Conservation (phyloP, 2,797 vertebrate species). For the Sparus aurata region DNA sequence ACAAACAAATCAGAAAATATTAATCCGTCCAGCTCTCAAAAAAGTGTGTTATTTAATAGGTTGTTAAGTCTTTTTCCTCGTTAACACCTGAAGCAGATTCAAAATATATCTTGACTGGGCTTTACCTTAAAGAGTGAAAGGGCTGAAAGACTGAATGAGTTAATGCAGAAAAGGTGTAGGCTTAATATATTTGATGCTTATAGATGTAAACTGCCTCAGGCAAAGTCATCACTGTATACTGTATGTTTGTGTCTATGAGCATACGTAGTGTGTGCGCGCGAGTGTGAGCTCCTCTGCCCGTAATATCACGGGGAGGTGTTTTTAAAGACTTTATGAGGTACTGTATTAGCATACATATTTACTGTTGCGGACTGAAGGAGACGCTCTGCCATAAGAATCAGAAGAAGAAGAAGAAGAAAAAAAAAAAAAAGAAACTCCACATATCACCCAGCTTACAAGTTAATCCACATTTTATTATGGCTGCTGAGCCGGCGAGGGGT, state of each 20-base stretch:
- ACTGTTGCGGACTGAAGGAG: constrained; percentile 76
- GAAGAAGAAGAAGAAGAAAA: constrained; percentile 45
- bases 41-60: constrained; percentile 4
- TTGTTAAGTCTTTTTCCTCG: not conserved
- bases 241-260: constrained; percentile 37
- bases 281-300: constrained; percentile 47
- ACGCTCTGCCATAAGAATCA: constrained; percentile 68
- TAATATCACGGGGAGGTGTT: constrained; percentile 71
- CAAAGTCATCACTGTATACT: constrained; percentile 58
- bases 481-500: constrained; percentile 81
- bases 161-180: constrained; percentile 22
- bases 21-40: not conserved
- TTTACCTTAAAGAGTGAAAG: constrained; percentile 8
- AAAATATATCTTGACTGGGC: constrained; percentile 2
- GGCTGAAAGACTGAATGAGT: constrained; percentile 25
- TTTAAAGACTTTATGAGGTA: constrained; percentile 80
- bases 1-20: constrained; percentile 1
- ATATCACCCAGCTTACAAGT: constrained; percentile 83
- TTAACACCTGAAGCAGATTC: constrained; percentile 6
- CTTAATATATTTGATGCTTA: constrained; percentile 38
- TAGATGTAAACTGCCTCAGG: constrained; percentile 52
- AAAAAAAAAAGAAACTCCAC: constrained; percentile 49
- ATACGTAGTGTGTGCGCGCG: constrained; percentile 29
- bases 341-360: constrained; percentile 86
- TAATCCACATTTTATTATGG: constrained; percentile 88